These are phyloP conservation scores for Hemithea aestivaria DNA, from an alignment of 2,888 invertebrate species.

Conservation along the genomic window DNA sequence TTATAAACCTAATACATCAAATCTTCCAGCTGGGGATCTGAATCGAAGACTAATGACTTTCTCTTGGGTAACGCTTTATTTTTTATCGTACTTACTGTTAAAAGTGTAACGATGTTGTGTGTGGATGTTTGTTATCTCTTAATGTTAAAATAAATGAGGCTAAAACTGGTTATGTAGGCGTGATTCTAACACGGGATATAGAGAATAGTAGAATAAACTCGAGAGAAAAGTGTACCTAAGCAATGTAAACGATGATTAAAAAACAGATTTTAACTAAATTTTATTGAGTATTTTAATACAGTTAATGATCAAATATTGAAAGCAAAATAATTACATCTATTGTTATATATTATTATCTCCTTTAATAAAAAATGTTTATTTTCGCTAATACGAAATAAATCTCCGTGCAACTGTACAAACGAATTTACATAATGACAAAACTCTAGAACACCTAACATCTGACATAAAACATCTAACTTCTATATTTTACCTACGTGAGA, in stretches of 20 bases:
- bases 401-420: slow-evolving; percentile 66
- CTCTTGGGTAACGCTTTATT: too few relatives aligned
- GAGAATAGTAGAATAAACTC: too few relatives aligned
- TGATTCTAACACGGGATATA: too few relatives aligned
- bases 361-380: slow-evolving; percentile 50
- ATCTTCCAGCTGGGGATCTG: too few relatives aligned
- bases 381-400: slow-evolving; percentile 53
- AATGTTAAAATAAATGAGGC: too few relatives aligned
- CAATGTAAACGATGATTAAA: slow-evolving; percentile 29
- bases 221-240: too few relatives aligned
- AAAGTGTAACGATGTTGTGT: too few relatives aligned
- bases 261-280: slow-evolving; percentile 52
- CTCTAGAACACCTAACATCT: slow-evolving; percentile 37
- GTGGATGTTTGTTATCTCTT: too few relatives aligned
- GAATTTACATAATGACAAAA: slow-evolving; percentile 45
- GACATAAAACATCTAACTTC: slow-evolving; percentile 32
- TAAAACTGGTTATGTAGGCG: too few relatives aligned
- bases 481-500: slow-evolving; percentile 6
- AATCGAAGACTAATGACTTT: too few relatives aligned
- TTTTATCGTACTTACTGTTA: too few relatives aligned
- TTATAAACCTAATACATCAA: too few relatives aligned
- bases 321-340: slow-evolving; percentile 60
- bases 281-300: slow-evolving; percentile 67
- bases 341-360: slow-evolving; percentile 43
- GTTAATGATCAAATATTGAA: slow-evolving; percentile 57